Percentiles rank a stretch among this genome's conserved stretches.
Conservation (phyloP, 1,140 invertebrate genomes). For the Melanaphis sacchari region DNA sequence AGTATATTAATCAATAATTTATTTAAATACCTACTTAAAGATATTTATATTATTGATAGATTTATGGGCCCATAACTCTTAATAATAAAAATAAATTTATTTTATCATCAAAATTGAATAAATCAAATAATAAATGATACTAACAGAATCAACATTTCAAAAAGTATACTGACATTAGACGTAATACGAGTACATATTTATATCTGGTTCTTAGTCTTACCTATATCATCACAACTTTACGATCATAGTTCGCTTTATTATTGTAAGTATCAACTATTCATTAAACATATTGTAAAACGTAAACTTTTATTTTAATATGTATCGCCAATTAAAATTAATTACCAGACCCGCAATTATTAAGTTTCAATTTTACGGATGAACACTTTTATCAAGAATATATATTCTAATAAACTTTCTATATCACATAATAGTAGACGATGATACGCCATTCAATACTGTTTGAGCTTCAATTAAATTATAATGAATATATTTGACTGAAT, state of each 20-base stretch:
- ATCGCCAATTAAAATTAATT: neutral
- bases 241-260: neutral
- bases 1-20: neutral
- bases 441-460: neutral
- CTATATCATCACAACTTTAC: neutral
- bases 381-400: neutral
- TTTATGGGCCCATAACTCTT: neutral
- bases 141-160: neutral
- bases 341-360: neutral
- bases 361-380: neutral
- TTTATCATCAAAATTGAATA: neutral
- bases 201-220: neutral
- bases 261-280: too few species aligned
- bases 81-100: too few species aligned
- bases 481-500: neutral
- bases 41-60: neutral
- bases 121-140: neutral
- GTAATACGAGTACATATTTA: neutral
- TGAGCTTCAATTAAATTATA: conserved; percentile 1
- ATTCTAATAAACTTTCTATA: neutral
- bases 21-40: neutral
- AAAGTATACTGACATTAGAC: neutral
- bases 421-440: neutral
- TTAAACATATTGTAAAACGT: neutral
- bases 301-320: neutral